Base-by-base conservation (phyloP, 2,888 invertebrate species). In the Apoda limacodes region DNA sequence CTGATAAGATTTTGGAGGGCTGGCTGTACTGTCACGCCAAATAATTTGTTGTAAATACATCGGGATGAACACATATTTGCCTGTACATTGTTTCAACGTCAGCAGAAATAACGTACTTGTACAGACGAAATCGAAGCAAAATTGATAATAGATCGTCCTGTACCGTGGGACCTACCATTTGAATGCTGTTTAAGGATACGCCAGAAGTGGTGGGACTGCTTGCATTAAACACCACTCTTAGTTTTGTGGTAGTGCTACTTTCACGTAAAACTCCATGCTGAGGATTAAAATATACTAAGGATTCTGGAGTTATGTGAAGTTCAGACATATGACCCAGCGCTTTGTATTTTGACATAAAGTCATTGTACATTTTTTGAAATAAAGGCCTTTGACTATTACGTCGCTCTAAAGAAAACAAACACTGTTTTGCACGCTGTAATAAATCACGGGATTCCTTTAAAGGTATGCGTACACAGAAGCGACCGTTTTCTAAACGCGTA, bases 71-170 rank as follows among this genome's bases (percentile, higher is more conserved):
- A 47, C n/a, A n/a, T n/a, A n/a, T n/a, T n/a, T n/a, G n/a, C n/a
- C n/a, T n/a, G n/a, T n/a, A n/a, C n/a, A n/a, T n/a, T n/a, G n/a
- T n/a, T n/a, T n/a, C n/a, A n/a, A n/a, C n/a, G n/a, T n/a, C n/a
- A n/a, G n/a, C n/a, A n/a, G n/a, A n/a, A n/a, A n/a, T n/a, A n/a
- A n/a, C n/a, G n/a, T n/a, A n/a, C n/a, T n/a, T n/a, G n/a, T n/a
- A n/a, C n/a, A n/a, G n/a, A n/a, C n/a, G n/a, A n/a, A n/a, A n/a
- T n/a, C n/a, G n/a, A n/a, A n/a, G 21, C 4, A 46, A 32, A 5
- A 50, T 48, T 7, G 46, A 42, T 4, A 44, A 4, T n/a, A 50
- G 28, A 9, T 48, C 45, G 11, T 42, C 43, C 19, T 49, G 46
- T 2, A 47, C 39, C 1, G 32, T 28, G 3, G 45, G 46, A 3